phyloP scores from a whole-genome alignment of 2,888 invertebrate species.

The Hemistola chrysoprasaria region DNA sequence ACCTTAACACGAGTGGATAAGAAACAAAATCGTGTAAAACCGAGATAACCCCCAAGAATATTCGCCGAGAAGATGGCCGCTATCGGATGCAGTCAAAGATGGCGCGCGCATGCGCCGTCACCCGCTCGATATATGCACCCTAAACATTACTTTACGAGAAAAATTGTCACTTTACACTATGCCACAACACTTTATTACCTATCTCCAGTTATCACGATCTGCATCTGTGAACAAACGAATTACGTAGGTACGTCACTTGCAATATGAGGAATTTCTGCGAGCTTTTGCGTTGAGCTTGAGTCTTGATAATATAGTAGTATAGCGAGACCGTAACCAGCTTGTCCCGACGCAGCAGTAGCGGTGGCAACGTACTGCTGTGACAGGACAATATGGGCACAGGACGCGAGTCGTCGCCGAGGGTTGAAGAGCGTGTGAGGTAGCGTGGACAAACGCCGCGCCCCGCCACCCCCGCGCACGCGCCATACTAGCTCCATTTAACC shows the following conservation, averaged over 20 bases:
- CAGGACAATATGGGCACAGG: slow-evolving; percentile 96
- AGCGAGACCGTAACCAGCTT: slow-evolving; percentile 78
- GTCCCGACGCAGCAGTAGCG: slow-evolving; percentile 97
- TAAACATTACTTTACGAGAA: slow-evolving; percentile 27
- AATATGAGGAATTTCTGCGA: neutral
- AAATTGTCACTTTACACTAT: slow-evolving; percentile 16
- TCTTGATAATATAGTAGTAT: slow-evolving; percentile 31
- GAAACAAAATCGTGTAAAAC: slow-evolving; percentile 17
- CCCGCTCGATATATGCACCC: slow-evolving; percentile 78
- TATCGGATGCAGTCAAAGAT: slow-evolving; percentile 64
- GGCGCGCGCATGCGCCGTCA: slow-evolving; percentile 71
- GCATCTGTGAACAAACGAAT: no score
- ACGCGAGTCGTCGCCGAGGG: slow-evolving; percentile 62
- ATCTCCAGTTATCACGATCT: no score
- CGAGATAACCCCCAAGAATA: slow-evolving; percentile 29
- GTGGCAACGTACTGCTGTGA: slow-evolving; percentile 94
- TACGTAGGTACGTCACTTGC: no score
- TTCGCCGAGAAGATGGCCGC: slow-evolving; percentile 42
- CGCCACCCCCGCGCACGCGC: slow-evolving; percentile 72
- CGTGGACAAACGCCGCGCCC: slow-evolving; percentile 67
- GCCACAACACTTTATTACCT: slow-evolving; percentile 13
- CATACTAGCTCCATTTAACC: slow-evolving; percentile 43
- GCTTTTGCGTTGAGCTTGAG: neutral
- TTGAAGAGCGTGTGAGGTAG: slow-evolving; percentile 79
- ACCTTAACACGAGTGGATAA: slow-evolving; percentile 13